phyloP scores from a whole-genome alignment of 30 jellyfish, hydroid and myxozoan genomes.

The Aurelia sp. region DNA sequence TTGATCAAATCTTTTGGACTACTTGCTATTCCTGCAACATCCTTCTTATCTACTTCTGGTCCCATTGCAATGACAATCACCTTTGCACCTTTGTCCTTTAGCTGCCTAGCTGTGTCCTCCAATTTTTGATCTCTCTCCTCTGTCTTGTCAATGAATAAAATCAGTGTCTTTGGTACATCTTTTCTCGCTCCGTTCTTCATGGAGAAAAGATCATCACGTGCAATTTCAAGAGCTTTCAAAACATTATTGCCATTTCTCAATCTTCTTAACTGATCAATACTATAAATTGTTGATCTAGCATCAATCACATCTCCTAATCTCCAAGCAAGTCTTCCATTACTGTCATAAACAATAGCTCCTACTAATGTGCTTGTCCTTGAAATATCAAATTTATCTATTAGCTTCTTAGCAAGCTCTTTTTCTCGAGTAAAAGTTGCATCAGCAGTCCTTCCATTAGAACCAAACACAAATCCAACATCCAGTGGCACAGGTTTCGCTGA shows the following conservation, averaged over 20 bases:
- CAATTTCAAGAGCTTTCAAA: conserved; percentile 67
- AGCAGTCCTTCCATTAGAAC: conserved; percentile 51
- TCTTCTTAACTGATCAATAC: neutral
- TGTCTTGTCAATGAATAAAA: conserved; percentile 61
- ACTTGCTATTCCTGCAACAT: too few relatives aligned
- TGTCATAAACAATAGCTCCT: conserved; percentile 32
- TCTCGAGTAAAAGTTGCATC: conserved; percentile 29
- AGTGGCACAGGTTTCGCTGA: neutral
- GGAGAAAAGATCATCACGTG: conserved; percentile 50
- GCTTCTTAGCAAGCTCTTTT: conserved; percentile 20
- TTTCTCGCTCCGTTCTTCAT: conserved; percentile 64
- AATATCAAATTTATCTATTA: conserved; percentile 10
- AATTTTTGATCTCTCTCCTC: neutral
- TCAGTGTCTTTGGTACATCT: conserved; percentile 60
- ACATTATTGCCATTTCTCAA: neutral
- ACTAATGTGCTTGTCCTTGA: conserved; percentile 14
- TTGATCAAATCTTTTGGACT: conserved; percentile 5
- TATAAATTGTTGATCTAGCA: too few relatives aligned
- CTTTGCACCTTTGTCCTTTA: conserved; percentile 44
- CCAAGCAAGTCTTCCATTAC: conserved; percentile 6
- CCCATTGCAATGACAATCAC: conserved; percentile 42
- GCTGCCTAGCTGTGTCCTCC: conserved; percentile 3
- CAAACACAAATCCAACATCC: conserved; percentile 61
- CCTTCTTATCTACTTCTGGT: conserved; percentile 18
- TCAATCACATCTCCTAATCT: neutral